phyloP scores from a whole-genome alignment of 2,113 vertebrate genomes.

The Semicossyphus pulcher region DNA sequence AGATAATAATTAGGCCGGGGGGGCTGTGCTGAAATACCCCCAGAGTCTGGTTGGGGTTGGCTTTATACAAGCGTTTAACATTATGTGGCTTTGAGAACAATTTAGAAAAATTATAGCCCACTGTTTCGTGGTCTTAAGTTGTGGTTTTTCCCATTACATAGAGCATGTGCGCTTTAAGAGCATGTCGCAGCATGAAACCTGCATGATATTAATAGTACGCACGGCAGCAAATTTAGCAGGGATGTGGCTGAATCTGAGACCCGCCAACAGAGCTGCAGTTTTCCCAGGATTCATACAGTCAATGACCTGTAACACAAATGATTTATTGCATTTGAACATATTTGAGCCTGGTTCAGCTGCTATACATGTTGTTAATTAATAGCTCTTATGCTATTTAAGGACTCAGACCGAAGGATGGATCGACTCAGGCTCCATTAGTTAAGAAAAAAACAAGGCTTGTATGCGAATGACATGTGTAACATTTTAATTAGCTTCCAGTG shows the following conservation, averaged over 20 bases:
- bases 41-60: conserved; percentile 75
- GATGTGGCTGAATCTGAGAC: conserved; percentile 43
- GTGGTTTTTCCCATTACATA: conserved; percentile 75
- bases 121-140: conserved; percentile 77
- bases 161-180: conserved; percentile 70
- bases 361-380: background rate
- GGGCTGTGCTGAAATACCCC: conserved; percentile 65
- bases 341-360: background rate
- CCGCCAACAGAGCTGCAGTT: conserved; percentile 54
- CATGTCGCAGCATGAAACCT: conserved; percentile 57
- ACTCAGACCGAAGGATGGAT: background rate
- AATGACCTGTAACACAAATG: conserved; percentile 8
- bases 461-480: no score
- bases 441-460: no score
- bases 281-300: conserved; percentile 44
- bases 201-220: conserved; percentile 73
- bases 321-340: conserved; percentile 2
- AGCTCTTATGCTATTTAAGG: background rate
- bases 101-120: conserved; percentile 82
- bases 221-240: conserved; percentile 74
- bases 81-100: conserved; percentile 82
- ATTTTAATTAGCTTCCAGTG: no score
- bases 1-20: conserved; percentile 76
- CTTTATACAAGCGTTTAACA: conserved; percentile 80
- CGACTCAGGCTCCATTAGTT: background rate